Percentiles rank a stretch among this genome's conserved stretches.
Evolutionary conservation across 2,113 vertebrate genomes (phyloP).

Genomic region (Numenius arquata): DNA sequence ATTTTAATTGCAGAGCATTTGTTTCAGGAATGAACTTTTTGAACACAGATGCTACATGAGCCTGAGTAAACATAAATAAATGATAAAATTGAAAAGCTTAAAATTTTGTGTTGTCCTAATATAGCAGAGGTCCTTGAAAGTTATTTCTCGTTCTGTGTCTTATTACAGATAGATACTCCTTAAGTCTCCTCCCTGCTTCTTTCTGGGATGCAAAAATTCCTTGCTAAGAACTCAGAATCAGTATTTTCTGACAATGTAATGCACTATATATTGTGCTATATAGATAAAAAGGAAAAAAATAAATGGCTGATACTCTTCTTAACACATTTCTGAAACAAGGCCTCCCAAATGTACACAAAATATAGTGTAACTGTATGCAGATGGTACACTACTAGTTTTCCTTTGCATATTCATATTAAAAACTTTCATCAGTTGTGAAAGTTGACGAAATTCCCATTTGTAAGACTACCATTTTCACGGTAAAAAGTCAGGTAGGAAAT

Average conservation of each 20-base stretch:
- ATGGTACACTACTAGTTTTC: not conserved
- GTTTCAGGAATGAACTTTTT: not conserved
- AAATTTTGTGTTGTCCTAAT: not conserved
- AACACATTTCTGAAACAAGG: not conserved
- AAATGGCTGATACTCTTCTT: not conserved
- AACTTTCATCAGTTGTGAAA: not conserved
- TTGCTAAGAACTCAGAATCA: not conserved
- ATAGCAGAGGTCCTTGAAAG: not conserved
- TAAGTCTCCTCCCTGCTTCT: not conserved
- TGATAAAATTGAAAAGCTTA: not conserved
- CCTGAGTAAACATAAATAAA: not conserved
- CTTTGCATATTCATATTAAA: not conserved
- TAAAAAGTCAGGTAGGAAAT: not conserved
- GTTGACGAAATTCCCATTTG: not conserved
- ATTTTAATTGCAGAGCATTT: not conserved
- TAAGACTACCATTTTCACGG: not conserved
- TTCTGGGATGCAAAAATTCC: not conserved
- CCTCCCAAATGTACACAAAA: not conserved
- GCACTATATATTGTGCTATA: not conserved
- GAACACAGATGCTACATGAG: not conserved
- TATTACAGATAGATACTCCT: not conserved
- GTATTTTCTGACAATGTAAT: not conserved
- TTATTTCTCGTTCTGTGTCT: not conserved
- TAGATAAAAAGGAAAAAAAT: not conserved
- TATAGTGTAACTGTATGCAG: not conserved